Evolutionary conservation across 1,140 invertebrate genomes (phyloP).

Genomic region (Bombus superbus): DNA sequence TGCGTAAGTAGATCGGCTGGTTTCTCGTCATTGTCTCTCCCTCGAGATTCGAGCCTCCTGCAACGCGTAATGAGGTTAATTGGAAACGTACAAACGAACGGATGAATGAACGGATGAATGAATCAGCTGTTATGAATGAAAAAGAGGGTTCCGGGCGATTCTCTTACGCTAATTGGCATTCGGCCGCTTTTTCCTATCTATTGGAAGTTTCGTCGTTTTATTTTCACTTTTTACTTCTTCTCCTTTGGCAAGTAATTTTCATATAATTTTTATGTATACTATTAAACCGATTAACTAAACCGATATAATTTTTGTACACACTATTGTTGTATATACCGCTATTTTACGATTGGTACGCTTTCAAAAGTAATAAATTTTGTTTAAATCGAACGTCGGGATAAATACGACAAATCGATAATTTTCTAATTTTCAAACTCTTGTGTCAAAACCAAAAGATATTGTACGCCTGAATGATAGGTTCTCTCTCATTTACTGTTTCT

Average conservation of each 20-base stretch:
- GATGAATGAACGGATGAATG: conserved; percentile 13
- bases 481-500: no score
- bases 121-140: conserved; percentile 3
- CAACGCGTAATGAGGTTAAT: conserved; percentile 28
- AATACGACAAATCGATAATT: no score
- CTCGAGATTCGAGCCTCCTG: conserved; percentile 1
- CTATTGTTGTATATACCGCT: no score
- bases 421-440: no score
- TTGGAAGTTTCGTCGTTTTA: background rate
- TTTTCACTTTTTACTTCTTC: background rate
- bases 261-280: no score
- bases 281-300: no score
- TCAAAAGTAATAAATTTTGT: no score
- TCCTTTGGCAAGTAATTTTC: background rate
- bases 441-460: no score
- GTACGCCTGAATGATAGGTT: no score
- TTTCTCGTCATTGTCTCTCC: conserved; percentile 5
- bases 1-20: background rate
- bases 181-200: background rate
- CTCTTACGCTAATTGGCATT: conserved; percentile 1
- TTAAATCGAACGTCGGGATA: no score
- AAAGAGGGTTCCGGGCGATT: background rate
- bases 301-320: no score
- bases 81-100: conserved; percentile 13
- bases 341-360: no score